A percentile compares a stretch with the other conserved stretches of the same genome.
Conservation (phyloP, 53 echinoderm and acorn worm genomes). For the Hippasteria phrygiana region DNA sequence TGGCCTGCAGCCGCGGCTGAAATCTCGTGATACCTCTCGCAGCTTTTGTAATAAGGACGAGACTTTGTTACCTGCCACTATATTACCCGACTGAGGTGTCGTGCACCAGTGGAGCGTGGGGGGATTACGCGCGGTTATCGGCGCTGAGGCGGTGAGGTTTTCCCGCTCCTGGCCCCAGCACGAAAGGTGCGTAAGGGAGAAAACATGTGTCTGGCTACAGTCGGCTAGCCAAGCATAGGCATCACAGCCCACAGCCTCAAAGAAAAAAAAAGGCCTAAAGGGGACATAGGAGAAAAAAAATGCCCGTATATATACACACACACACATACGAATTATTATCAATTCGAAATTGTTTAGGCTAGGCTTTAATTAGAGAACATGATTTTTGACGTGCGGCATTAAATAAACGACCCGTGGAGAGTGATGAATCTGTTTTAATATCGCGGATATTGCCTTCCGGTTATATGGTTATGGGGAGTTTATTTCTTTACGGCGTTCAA, state of each 20-base stretch:
- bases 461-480: not conserved
- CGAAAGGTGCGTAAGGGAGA: slow-evolving; percentile 5
- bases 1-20: not conserved
- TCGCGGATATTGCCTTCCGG: not conserved
- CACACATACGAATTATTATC: slow-evolving; percentile 4
- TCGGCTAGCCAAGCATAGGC: slow-evolving; percentile 47
- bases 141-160: slow-evolving; percentile 19
- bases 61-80: not conserved
- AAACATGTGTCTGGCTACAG: slow-evolving; percentile 61
- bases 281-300: not conserved
- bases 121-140: slow-evolving; percentile 49
- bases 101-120: slow-evolving; percentile 51
- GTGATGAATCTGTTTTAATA: not conserved
- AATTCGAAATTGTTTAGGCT: slow-evolving; percentile 14
- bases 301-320: not conserved
- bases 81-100: slow-evolving; percentile 7
- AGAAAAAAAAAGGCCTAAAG: not conserved
- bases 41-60: not conserved
- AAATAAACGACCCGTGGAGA: slow-evolving; percentile 8
- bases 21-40: not conserved
- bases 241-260: not conserved
- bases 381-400: not conserved
- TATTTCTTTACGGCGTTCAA: slow-evolving; percentile 23
- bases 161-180: not conserved
- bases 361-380: slow-evolving; percentile 47